phyloP scores from a whole-genome alignment of 2,888 invertebrate species.

The Embidobia sp. region DNA sequence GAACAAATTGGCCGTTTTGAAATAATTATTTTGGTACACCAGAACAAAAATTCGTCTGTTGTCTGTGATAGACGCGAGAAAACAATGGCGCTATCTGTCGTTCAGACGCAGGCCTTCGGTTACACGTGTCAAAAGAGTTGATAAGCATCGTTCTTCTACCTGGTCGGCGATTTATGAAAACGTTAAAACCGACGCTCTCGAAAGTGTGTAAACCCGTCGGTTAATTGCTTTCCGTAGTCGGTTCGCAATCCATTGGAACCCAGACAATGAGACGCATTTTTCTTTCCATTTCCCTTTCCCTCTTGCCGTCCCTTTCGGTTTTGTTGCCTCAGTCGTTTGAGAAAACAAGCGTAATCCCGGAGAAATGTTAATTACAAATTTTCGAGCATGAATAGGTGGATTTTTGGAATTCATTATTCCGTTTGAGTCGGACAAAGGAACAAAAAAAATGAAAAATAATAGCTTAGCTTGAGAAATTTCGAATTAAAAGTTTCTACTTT shows the following conservation, averaged over 20 bases:
- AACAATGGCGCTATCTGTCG: conserved; percentile 20
- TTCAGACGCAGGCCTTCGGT: conserved; percentile 11
- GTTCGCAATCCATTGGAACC: conserved; percentile 14
- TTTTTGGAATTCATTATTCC: conserved; percentile 10
- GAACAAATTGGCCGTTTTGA: too few relatives aligned
- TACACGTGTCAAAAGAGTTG: conserved; percentile 40
- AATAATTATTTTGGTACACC: too few relatives aligned
- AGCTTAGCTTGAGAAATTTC: too few relatives aligned
- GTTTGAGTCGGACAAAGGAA: too few relatives aligned
- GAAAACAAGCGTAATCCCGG: conserved; percentile 18
- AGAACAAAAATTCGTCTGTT: too few relatives aligned
- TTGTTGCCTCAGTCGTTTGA: conserved; percentile 15
- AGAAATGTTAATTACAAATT: conserved; percentile 13
- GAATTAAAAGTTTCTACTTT: too few relatives aligned
- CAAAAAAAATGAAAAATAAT: too few relatives aligned
- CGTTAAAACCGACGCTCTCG: conserved; percentile 19
- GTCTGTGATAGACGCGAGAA: neutral
- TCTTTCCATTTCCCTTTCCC: conserved; percentile 9
- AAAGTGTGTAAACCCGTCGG: conserved; percentile 32
- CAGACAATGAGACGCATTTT: conserved; percentile 30
- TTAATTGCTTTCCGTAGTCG: conserved; percentile 42
- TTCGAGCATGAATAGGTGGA: conserved; percentile 9
- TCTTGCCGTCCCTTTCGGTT: neutral
- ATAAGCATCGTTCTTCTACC: conserved; percentile 35
- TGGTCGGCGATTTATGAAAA: conserved; percentile 26